These are phyloP conservation scores for Morpho deidamia DNA, from an alignment of 2,888 invertebrate genomes.

Conservation along the genomic window DNA sequence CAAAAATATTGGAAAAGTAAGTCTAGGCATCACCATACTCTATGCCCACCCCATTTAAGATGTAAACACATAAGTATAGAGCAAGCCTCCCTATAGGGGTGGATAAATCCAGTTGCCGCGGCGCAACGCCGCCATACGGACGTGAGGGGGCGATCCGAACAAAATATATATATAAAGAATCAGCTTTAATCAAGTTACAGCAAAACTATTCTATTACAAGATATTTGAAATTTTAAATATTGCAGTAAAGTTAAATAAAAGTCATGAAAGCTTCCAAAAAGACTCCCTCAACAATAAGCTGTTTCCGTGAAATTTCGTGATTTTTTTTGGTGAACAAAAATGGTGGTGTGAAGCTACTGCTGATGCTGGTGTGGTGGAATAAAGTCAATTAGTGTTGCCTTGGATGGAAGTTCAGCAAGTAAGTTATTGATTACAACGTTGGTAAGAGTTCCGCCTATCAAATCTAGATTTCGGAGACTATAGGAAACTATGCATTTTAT, in stretches of 20 bases:
- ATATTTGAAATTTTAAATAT: background rate
- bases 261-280: background rate
- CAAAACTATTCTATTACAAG: too few species aligned
- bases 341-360: slow-evolving; percentile 1
- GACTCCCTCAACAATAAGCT: too few species aligned
- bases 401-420: slow-evolving; percentile 24
- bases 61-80: slow-evolving; percentile 72
- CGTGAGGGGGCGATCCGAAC: slow-evolving; percentile 38
- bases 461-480: background rate
- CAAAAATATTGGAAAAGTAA: too few species aligned
- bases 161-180: slow-evolving; percentile 26
- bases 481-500: background rate
- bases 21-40: slow-evolving; percentile 25
- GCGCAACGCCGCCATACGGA: slow-evolving; percentile 51
- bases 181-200: background rate
- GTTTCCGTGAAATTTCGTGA: background rate
- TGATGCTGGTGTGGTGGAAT: background rate
- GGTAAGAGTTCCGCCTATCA: background rate
- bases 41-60: slow-evolving; percentile 67
- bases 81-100: slow-evolving; percentile 38
- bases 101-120: slow-evolving; percentile 57
- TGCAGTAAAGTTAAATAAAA: background rate
- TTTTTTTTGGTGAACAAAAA: background rate
- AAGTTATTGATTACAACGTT: slow-evolving; percentile 19
- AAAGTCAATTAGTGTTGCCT: slow-evolving; percentile 27